These are phyloP conservation scores for Onthophagus sagittarius DNA, from an alignment of 2,888 invertebrate species.

Conservation along the genomic window DNA sequence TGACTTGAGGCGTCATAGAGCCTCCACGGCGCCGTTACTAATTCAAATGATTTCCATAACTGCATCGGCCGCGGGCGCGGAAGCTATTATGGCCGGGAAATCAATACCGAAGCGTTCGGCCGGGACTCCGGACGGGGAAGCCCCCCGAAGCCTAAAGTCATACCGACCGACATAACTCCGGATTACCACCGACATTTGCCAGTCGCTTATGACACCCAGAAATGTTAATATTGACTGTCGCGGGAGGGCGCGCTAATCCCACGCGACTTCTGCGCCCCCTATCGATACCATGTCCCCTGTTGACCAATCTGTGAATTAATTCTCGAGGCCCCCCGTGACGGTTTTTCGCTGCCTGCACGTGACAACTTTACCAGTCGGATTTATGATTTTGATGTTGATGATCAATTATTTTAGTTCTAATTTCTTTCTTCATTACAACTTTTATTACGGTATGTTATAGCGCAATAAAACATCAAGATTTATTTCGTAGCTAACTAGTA, in stretches of 20 bases:
- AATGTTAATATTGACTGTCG: conserved; percentile 47
- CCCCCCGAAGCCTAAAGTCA: conserved; percentile 27
- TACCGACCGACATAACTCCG: conserved; percentile 41
- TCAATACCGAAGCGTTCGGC: conserved; percentile 32
- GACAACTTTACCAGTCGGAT: neutral
- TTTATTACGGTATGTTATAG: neutral
- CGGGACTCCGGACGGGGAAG: conserved; percentile 24
- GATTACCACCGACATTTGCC: conserved; percentile 44
- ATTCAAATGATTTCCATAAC: conserved; percentile 37
- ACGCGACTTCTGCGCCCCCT: conserved; percentile 13
- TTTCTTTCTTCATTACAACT: too few species aligned
- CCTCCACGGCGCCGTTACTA: conserved; percentile 34
- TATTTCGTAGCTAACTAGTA: neutral
- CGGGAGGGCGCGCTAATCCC: conserved; percentile 21
- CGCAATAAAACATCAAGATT: neutral
- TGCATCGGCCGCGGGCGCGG: conserved; percentile 31
- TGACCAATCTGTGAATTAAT: neutral
- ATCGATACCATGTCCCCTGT: conserved; percentile 1
- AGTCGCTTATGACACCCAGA: conserved; percentile 44
- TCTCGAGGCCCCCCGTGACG: neutral
- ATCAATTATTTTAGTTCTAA: neutral
- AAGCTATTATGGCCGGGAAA: conserved; percentile 34
- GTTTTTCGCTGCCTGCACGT: neutral
- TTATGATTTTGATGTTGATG: neutral
- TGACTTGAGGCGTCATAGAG: conserved; percentile 22